Evolutionary conservation across 2,888 invertebrate genomes (phyloP).

Genomic region (Dicyrtomina minuta): DNA sequence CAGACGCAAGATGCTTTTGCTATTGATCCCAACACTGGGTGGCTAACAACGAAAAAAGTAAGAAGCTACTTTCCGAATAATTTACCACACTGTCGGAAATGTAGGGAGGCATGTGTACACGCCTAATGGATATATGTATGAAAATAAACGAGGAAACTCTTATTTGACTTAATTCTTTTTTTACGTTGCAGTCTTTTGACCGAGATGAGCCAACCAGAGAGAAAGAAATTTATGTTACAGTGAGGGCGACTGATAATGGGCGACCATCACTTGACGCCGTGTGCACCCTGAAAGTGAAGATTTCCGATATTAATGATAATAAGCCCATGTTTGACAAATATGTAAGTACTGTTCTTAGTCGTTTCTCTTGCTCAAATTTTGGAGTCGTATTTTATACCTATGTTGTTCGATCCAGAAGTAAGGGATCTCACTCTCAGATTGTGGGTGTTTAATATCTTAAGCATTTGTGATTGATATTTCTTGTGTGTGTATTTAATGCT

Average conservation of each 20-base stretch:
- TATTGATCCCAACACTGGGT: slow-evolving; percentile 75
- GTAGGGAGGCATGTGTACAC: slow-evolving; percentile 1
- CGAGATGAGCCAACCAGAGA: slow-evolving; percentile 84
- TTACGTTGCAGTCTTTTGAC: slow-evolving; percentile 68
- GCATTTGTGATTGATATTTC: slow-evolving; percentile 12
- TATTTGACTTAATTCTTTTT: slow-evolving; percentile 14
- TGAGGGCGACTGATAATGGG: slow-evolving; percentile 90
- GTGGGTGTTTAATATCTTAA: slow-evolving; percentile 8
- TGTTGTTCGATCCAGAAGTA: too few relatives aligned
- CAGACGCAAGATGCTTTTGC: slow-evolving; percentile 68
- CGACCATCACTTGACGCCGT: slow-evolving; percentile 81
- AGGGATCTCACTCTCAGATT: too few relatives aligned
- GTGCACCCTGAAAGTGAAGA: slow-evolving; percentile 87
- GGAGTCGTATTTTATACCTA: neutral
- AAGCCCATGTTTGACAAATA: slow-evolving; percentile 76
- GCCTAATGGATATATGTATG: neutral
- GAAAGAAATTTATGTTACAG: slow-evolving; percentile 78
- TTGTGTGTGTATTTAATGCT: slow-evolving; percentile 39
- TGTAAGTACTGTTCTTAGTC: slow-evolving; percentile 65
- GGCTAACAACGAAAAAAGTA: slow-evolving; percentile 71
- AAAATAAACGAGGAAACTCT: slow-evolving; percentile 15
- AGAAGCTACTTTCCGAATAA: slow-evolving; percentile 27
- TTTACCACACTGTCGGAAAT: slow-evolving; percentile 17
- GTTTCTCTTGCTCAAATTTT: neutral
- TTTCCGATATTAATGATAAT: slow-evolving; percentile 93